These are phyloP conservation scores for Melanotaenia parkinsoni DNA, from an alignment of 2,797 vertebrate species.

Conservation along the genomic window DNA sequence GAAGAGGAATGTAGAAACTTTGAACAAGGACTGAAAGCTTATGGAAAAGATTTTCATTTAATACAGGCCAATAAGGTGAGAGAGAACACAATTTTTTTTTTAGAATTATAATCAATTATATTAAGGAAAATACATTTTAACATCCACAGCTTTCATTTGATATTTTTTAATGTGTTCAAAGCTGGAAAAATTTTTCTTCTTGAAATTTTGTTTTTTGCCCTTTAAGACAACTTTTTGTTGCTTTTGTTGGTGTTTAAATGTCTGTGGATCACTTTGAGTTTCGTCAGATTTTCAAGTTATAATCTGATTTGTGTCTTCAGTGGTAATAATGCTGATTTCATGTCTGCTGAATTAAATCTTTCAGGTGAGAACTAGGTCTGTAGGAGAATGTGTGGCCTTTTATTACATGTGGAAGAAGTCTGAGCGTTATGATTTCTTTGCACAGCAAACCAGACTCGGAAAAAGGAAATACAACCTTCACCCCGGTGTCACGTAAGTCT, in stretches of 20 bases:
- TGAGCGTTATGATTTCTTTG: constrained; percentile 98
- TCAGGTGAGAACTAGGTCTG: constrained; percentile 95
- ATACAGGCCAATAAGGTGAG: constrained; percentile 97
- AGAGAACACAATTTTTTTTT: not conserved
- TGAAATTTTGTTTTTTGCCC: too few species aligned
- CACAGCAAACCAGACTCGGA: constrained; percentile 96
- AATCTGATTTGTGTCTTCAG: constrained; percentile 60
- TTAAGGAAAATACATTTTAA: too few species aligned
- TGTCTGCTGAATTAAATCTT: constrained; percentile 84
- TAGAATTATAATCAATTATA: too few species aligned
- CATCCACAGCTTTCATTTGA: too few species aligned
- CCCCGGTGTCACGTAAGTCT: constrained; percentile 96
- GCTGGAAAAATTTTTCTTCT: too few species aligned
- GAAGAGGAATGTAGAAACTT: constrained; percentile 97
- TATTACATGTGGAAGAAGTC: constrained; percentile 99
- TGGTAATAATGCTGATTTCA: constrained; percentile 79
- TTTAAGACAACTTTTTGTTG: not conserved
- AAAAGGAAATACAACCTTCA: constrained; percentile 99
- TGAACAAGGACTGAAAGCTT: constrained; percentile 94
- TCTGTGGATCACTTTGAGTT: constrained; percentile 8
- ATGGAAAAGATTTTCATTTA: constrained; percentile 96
- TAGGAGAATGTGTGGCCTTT: constrained; percentile 98
- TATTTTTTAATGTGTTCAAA: too few species aligned
- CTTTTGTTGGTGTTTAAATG: not conserved
- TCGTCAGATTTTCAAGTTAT: not conserved